Conservation (phyloP, 2,113 vertebrate species). For the Oncorhynchus tshawytscha region DNA sequence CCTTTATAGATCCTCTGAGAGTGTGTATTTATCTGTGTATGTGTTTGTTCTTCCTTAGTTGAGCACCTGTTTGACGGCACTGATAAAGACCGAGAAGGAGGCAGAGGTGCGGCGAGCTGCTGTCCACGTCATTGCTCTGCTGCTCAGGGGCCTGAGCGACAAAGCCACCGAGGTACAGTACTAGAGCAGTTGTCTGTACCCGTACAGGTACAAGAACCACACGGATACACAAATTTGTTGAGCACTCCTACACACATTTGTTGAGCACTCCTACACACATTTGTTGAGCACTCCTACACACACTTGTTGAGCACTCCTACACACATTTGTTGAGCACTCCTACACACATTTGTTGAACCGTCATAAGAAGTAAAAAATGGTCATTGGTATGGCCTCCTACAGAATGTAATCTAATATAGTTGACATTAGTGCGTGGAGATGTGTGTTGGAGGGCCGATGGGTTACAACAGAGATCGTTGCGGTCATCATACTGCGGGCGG, state of each 20-base stretch:
- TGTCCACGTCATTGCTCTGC: conserved; percentile 82
- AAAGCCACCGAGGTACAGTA: conserved; percentile 83
- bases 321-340: not conserved
- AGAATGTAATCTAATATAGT: too few species aligned
- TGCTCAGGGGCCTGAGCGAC: conserved; percentile 87
- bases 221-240: not conserved
- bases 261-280: not conserved
- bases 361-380: too few species aligned
- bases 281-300: not conserved
- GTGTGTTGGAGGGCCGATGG: too few species aligned
- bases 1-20: not conserved
- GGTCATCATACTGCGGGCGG: too few species aligned
- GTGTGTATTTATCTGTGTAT: conserved; percentile 11
- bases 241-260: not conserved
- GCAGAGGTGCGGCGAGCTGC: conserved; percentile 88
- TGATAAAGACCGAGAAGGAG: conserved; percentile 83
- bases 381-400: too few species aligned
- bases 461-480: too few species aligned
- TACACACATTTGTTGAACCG: not conserved
- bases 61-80: conserved; percentile 72
- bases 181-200: not conserved
- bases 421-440: too few species aligned
- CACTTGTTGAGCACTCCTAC: not conserved
- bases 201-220: not conserved
- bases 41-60: conserved; percentile 54